Evolutionary conservation across 2,888 invertebrate genomes (phyloP).

Genomic region (Andrena bicolor): DNA sequence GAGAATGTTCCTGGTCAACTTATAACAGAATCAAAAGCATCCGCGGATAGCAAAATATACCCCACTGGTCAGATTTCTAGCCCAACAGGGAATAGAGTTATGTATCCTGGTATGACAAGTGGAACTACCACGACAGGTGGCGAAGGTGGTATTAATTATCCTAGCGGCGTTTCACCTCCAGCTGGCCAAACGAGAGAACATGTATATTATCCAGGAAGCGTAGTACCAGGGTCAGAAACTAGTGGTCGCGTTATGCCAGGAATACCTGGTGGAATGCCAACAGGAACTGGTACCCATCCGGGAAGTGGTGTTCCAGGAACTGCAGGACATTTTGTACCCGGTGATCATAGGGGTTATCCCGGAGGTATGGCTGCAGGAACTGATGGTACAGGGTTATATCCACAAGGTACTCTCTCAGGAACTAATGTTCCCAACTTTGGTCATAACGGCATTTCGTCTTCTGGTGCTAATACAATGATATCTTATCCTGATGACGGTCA

Average conservation of each 20-base stretch:
- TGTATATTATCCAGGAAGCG: conserved; percentile 26
- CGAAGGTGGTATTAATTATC: conserved; percentile 46
- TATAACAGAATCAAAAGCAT: conserved; percentile 43
- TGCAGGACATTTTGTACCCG: conserved; percentile 31
- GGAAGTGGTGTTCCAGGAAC: conserved; percentile 37
- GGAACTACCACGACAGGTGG: conserved; percentile 46
- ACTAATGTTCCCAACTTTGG: neutral
- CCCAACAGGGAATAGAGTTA: conserved; percentile 35
- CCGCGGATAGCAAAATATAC: conserved; percentile 28
- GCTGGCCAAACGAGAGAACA: neutral
- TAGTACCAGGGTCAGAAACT: conserved; percentile 36
- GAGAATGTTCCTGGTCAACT: conserved; percentile 8
- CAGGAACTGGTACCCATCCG: conserved; percentile 43
- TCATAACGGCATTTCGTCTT: neutral
- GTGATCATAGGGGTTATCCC: conserved; percentile 38
- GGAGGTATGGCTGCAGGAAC: conserved; percentile 40
- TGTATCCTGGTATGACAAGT: conserved; percentile 20
- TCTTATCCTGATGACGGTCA: conserved; percentile 46
- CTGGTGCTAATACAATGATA: conserved; percentile 12
- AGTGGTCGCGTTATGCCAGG: conserved; percentile 24
- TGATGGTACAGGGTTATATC: conserved; percentile 44
- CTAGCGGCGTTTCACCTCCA: conserved; percentile 42
- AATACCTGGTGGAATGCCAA: conserved; percentile 35
- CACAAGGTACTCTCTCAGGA: conserved; percentile 30
- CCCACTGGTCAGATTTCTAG: conserved; percentile 37